Evolutionary conservation across 1,140 invertebrate genomes (phyloP).

Genomic region (Scylla paramamosain): DNA sequence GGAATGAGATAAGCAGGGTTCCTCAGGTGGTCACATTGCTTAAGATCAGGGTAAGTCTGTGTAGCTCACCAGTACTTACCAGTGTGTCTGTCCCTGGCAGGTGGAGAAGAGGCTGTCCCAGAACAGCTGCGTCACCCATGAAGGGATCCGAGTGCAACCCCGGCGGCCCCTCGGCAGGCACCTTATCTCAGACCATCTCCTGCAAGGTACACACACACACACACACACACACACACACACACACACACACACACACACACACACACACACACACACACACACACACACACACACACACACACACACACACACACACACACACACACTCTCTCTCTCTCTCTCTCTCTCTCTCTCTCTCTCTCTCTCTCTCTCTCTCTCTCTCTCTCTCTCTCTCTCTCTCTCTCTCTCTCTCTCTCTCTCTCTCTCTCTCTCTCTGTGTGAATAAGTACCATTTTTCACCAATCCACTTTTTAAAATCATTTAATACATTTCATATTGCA

Average conservation of each 20-base stretch:
- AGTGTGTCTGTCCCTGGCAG: slow-evolving; percentile 8
- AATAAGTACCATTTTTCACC: neutral
- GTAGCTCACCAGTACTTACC: neutral
- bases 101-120: slow-evolving; percentile 66
- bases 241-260: no score
- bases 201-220: slow-evolving; percentile 81
- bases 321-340: neutral
- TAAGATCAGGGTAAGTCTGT: no score
- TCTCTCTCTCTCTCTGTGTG: neutral
- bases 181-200: slow-evolving; percentile 85
- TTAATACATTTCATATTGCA: no score
- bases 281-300: no score
- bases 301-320: no score
- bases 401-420: neutral
- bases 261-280: no score
- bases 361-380: slow-evolving; percentile 20
- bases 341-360: neutral
- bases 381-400: neutral
- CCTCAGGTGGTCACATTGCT: no score
- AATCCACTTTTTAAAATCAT: no score
- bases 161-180: slow-evolving; percentile 69
- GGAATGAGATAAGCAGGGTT: no score
- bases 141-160: slow-evolving; percentile 74
- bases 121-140: slow-evolving; percentile 48
- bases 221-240: no score